Evolutionary conservation across 2,888 invertebrate species (phyloP), one percentile per base, ranked within the genome.

Genomic region (Eueremaeus valkanovi): DNA sequence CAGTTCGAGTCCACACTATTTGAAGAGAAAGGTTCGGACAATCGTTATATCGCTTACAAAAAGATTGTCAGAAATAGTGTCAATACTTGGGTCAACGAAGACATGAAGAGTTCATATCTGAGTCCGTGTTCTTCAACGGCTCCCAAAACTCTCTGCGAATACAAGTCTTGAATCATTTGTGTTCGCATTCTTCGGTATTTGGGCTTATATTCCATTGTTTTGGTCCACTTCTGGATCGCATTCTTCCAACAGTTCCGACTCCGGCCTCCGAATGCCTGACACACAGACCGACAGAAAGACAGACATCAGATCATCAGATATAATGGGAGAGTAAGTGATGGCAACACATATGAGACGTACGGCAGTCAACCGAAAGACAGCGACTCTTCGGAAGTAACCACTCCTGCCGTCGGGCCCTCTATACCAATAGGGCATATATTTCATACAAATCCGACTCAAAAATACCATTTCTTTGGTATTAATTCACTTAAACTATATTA

Each of bases 151-250:
- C 83, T 79, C 36, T 73, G 73, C 24, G 66, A 36, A 45, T 51
- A 72, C 27, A 77, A 33, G 49, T 77, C 76, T 21, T 66, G 16
- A 21, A 74, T 29, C 49, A 51, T 42, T 27, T 29, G 8, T 33
- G 42, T 72, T 29, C 74, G 72, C 13, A 24, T 33, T 73, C 18
- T 11, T 16, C 96, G 0, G 87, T 89, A 68, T 93, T 97, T 11
- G 93, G 93, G 83, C 97, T 97, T 82, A 97, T 96, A 77, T 31
- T 73, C 58, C 66, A 75, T 68, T 33, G 36, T 40, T 73, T 75
- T 75, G 5, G 24, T 31, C 73, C 66, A 75, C 27, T 75, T 73
- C 5, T 55, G 36, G 45, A 66, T 36, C 2, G 77, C 77, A 27
- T 36, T 31, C 42, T 58, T 72, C 33, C 40, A 77, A 36, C 29